Evolutionary conservation across 2,113 vertebrate genomes (phyloP), one percentile per base, ranked within the genome.

Genomic region (Antechinus flavipes): DNA sequence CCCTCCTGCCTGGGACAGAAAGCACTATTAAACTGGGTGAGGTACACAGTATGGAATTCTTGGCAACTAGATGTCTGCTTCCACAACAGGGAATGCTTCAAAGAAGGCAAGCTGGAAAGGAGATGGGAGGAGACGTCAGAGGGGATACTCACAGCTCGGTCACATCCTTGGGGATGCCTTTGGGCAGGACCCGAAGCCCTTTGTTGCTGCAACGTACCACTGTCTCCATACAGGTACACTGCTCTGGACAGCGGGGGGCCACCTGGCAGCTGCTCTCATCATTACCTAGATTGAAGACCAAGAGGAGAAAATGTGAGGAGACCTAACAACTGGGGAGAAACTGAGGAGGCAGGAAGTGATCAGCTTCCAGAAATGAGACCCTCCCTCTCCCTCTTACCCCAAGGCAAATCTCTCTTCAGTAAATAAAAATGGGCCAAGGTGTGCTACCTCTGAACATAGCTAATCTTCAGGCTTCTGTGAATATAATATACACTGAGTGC

Each of bases 141-240:
- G 16, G 8, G 50, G 91, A 22, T 27, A 99, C 99, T 99, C 98
- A 99, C 99, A 99, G 99, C 98, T 99, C 99, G 0, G 99, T 99
- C 97, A 99, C 99, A 26, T 99, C 99, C 98, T 99, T 99, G 98
- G 99, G 99, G 98, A 99, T 99, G 97, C 99, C 99, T 98, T 98
- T 99, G 97, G 99, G 99, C 95, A 99, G 98, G 8, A 98, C 76
- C 42, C 98, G 98, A 95, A 99, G 99, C 54, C 99, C 99, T 97
- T 98, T 99, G 99, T 99, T 99, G 98, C 99, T 99, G 99, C 99
- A 99, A 1, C 99, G 99, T 93, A 99, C 99, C 98, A 99, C 99
- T 0, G 99, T 98, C 89, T 99, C 99, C 97, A 99, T 96, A 49
- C 99, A 99, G 96, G 99, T 99, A 98, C 99, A 99, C 93, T 99